A percentile compares a stretch with the other conserved stretches of the same genome.
phyloP scores from a whole-genome alignment of 2,797 vertebrate genomes.

The Triplophysa yarkandensis region DNA sequence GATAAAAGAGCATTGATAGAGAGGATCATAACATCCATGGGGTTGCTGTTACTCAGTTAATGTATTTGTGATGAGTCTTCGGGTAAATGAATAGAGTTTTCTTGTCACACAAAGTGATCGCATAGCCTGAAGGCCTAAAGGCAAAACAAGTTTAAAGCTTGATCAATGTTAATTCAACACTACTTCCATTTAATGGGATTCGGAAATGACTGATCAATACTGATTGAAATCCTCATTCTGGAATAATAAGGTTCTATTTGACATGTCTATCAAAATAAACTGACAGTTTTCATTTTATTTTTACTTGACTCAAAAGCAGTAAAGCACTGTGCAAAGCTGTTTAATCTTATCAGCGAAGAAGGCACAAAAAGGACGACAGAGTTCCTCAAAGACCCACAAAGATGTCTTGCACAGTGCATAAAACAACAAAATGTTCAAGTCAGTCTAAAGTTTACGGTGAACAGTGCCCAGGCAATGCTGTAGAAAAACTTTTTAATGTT shows the following conservation, averaged over 20 bases:
- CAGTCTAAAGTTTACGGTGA: too few relatives aligned
- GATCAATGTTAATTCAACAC: background rate
- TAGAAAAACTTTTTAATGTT: too few relatives aligned
- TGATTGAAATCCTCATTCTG: background rate
- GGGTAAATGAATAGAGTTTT: background rate
- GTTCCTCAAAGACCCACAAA: background rate
- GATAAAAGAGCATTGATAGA: background rate
- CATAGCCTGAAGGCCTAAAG: background rate
- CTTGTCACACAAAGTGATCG: slow-evolving; percentile 1
- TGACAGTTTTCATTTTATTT: too few relatives aligned
- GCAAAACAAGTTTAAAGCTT: background rate
- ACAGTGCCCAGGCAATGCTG: too few relatives aligned
- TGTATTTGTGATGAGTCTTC: background rate
- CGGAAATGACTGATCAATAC: background rate
- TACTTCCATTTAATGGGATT: background rate
- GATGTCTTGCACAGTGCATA: too few relatives aligned
- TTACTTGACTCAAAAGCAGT: too few relatives aligned
- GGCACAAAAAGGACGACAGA: background rate
- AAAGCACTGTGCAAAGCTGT: background rate
- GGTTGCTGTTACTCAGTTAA: background rate
- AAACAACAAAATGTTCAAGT: too few relatives aligned
- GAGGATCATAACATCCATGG: background rate
- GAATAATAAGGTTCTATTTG: too few relatives aligned
- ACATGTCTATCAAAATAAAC: too few relatives aligned
- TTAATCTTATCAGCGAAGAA: background rate